Conservation (phyloP, 2,113 vertebrate genomes). For the Oreochromis spilurus region DNA sequence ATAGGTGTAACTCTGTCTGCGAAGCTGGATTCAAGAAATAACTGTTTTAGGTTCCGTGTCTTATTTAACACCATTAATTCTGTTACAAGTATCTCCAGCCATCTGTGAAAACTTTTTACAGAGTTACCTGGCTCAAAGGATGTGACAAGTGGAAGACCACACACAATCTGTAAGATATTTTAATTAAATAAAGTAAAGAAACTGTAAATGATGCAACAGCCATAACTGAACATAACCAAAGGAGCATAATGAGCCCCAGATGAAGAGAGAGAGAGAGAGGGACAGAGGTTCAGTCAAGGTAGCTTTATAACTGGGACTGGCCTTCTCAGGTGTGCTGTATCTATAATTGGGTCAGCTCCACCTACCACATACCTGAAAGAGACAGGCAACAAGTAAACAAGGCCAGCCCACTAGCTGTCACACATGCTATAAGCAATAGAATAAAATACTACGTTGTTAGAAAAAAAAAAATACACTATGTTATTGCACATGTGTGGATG, state of each 20-base stretch:
- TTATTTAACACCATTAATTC: fast-evolving
- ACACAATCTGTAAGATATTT: background rate
- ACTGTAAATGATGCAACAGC: fast-evolving
- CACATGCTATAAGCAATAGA: too few species aligned
- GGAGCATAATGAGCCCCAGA: background rate
- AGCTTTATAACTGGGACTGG: too few species aligned
- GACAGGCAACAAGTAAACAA: too few species aligned
- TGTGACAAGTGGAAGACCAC: background rate
- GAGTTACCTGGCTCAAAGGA: background rate
- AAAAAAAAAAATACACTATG: too few species aligned
- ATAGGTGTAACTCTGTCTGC: background rate
- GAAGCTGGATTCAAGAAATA: fast-evolving
- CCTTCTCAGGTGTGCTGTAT: too few species aligned
- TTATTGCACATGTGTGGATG: too few species aligned
- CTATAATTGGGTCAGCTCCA: too few species aligned
- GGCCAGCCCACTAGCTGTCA: too few species aligned
- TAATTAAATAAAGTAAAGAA: background rate
- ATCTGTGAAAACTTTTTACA: fast-evolving
- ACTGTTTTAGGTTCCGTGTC: fast-evolving
- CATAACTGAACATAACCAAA: background rate
- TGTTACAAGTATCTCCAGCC: fast-evolving
- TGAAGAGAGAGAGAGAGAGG: fast-evolving
- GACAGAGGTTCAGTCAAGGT: too few species aligned
- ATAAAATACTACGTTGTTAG: too few species aligned
- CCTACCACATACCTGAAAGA: too few species aligned